Conservation (phyloP, 2,888 invertebrate species). For the Heliconius cydno region DNA sequence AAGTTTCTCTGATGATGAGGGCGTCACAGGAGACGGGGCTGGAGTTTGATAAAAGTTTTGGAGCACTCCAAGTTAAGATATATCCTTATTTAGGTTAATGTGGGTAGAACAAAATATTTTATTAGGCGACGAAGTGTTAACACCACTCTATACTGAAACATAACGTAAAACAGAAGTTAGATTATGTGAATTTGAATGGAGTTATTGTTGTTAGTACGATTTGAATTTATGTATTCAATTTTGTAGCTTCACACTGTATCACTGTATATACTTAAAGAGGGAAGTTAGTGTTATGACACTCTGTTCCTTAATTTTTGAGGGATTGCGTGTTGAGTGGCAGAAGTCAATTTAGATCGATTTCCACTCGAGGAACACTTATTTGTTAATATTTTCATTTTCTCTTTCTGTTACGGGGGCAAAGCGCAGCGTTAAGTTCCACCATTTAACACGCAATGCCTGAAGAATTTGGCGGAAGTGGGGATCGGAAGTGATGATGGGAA, state of each 20-base stretch:
- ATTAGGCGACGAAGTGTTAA: constrained; percentile 40
- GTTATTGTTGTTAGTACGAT: neutral
- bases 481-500: no score
- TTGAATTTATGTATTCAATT: neutral
- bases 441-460: no score
- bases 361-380: no score
- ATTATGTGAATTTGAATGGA: neutral
- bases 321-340: no score
- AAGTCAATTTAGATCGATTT: no score
- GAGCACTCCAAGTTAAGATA: constrained; percentile 47
- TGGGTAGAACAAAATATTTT: constrained; percentile 42
- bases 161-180: neutral
- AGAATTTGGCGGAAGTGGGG: no score
- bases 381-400: no score
- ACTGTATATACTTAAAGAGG: neutral
- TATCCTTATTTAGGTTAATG: constrained; percentile 46
- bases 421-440: no score
- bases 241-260: neutral
- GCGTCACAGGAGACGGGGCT: constrained; percentile 45
- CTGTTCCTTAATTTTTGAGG: no score
- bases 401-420: no score
- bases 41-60: constrained; percentile 50
- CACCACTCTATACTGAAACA: neutral
- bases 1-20: constrained; percentile 52
- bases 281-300: neutral